phyloP scores from a whole-genome alignment of 1,140 invertebrate species.

The Melipona quadrifasciata region DNA sequence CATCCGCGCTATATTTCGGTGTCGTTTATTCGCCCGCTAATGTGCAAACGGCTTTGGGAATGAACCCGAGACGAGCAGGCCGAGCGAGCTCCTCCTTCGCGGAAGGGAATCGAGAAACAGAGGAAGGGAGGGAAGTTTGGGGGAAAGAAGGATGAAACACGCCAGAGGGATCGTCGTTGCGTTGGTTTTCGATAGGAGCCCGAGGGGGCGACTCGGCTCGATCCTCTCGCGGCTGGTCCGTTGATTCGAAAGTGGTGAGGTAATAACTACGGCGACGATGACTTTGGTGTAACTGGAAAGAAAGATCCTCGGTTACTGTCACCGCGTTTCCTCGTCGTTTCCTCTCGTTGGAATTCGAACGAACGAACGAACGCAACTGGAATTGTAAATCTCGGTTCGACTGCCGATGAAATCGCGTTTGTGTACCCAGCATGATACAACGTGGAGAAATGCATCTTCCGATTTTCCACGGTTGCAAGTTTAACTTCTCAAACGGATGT shows the following conservation, averaged over 20 bases:
- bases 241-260: not conserved
- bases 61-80: not conserved
- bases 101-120: not conserved
- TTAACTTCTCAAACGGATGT: no score
- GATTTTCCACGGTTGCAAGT: no score
- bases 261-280: not conserved
- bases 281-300: not conserved
- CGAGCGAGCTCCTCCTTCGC: constrained; percentile 10
- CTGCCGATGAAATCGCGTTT: no score
- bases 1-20: constrained; percentile 67
- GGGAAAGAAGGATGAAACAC: no score
- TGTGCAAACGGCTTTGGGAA: constrained; percentile 63
- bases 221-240: not conserved
- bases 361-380: no score
- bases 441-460: no score
- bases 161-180: no score
- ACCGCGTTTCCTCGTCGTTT: no score
- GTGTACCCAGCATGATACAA: no score
- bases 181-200: constrained; percentile 1
- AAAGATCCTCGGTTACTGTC: not conserved
- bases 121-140: no score
- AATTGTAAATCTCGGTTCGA: no score
- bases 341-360: not conserved
- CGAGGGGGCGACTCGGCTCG: no score
- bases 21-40: constrained; percentile 69